Base-by-base conservation (phyloP, 2,113 vertebrate species). In the Sisor rabdophorus region DNA sequence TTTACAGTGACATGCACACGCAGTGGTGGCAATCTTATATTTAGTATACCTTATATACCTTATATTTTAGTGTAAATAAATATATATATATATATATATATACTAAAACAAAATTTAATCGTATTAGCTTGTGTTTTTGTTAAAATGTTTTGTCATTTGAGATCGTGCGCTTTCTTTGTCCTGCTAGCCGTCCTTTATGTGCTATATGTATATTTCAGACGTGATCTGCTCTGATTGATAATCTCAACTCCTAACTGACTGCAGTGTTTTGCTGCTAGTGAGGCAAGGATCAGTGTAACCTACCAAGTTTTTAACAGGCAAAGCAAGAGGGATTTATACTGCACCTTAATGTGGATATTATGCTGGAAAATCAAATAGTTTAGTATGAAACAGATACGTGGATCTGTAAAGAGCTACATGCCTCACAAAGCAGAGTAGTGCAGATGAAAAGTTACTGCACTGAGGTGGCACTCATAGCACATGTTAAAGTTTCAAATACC, bases 391-490 rank as follows among this genome's bases (percentile, higher is more conserved):
- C 47, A 19, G 17, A 52, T 20, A 28, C 12, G 44, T 68, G 22
- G 22, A 50, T 52, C 16, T 13, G 47, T 69, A 28, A 52, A 20
- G 10, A 52, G 65, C 22, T 48, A 17, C 22, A 69, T 26, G 22
- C 47, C 19, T 20, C 65, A 69, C 47, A 20, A 69, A 52, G 47
- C 40, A 22, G n/a, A n/a, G 40, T 24, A 4, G 63, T 50, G 65
- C 16, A 50, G 24, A 28, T 28, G 47, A 69, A 69, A 69, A 69
- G 65, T 69, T 52, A 50, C 47, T 68, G 10, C 47, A 52, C 30
- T 24, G 52, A 69, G 65, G 65, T 69, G 47, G 65, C 65, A 69
- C 47, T 69, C 65, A 69, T 52, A 52, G 65, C 65, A 69, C 24
- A 47, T 69, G 24, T 13, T 28, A 48, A 52, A 48, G 28, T 69